Base-by-base conservation (phyloP, 2,113 vertebrate genomes). In the Henicopernis longicauda region DNA sequence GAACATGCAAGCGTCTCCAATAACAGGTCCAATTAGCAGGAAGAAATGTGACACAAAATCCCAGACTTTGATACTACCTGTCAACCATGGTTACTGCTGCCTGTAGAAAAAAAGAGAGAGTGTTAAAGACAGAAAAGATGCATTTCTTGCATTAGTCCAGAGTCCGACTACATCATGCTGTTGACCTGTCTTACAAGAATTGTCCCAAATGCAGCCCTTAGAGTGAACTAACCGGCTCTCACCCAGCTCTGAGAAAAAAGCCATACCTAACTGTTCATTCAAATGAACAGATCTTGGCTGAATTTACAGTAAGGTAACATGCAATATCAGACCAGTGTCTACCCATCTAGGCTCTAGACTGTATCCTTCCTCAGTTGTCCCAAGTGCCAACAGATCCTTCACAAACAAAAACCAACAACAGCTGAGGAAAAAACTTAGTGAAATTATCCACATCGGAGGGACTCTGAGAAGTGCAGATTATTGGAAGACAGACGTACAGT, bases 51-150 rank as follows among this genome's bases (percentile, higher is more conserved):
- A 83, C 78, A 92, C 34, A 84, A 80, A 95, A 81, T 42, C 23
- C 8, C 44, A 49, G 80, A 77, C 19, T 86, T 36, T 89, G 72
- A 61, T 83, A 82, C 98, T 99, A 99, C 99, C 99, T 99, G 94
- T 98, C 98, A 82, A 99, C 98, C 96, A 98, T 97, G 29, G 98
- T 97, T 93, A 98, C 97, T 42, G 99, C 99, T 57, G 97, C 98
- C 99, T 99, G 97, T 95, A 95, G 95, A 25, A 91, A 89, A 77
- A 86, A 21, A 84, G 40, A 96, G n/a, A 77, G 9, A 31, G 15
- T 10, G 27, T 97, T 94, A 91, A 54, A 90, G 81, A 74, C 40
- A 86, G 49, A 77, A 93, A 82, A 84, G 20, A 67, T 40, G 38
- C 2, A 67, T 59, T 86, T 74, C 34, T 74, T 92, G 52, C 73